These are phyloP conservation scores for Sepioteuthis lessoniana DNA, from an alignment of 2,888 invertebrate species.

Conservation along the genomic window DNA sequence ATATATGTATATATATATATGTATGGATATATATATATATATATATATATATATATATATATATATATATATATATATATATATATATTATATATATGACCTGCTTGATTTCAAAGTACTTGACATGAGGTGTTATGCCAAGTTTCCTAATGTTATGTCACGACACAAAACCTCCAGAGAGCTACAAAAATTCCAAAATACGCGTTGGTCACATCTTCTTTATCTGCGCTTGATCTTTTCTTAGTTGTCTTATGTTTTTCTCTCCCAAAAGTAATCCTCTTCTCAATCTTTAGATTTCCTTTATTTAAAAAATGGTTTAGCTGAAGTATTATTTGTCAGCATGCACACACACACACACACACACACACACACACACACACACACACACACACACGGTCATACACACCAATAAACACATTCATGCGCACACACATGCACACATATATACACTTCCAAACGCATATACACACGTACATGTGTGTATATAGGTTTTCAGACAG, in stretches of 20 bases:
- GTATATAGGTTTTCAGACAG: no score
- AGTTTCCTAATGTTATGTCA: conserved; percentile 11
- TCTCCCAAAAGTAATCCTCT: background rate
- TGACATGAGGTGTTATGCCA: background rate
- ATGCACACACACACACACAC: no score
- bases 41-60: background rate
- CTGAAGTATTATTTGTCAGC: background rate
- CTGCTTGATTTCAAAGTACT: background rate
- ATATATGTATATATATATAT: background rate
- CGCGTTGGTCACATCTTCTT: background rate
- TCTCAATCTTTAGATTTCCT: background rate
- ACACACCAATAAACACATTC: no score
- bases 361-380: no score
- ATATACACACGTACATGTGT: no score
- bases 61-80: background rate
- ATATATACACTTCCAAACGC: no score
- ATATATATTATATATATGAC: background rate
- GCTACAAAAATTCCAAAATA: conserved; percentile 18
- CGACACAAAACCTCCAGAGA: background rate
- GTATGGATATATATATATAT: background rate
- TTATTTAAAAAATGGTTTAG: background rate
- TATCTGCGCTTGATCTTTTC: background rate
- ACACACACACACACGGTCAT: no score
- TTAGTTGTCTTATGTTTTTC: background rate
- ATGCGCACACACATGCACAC: no score